These are phyloP conservation scores for Beroe ovata DNA, from an alignment of 37 sponge, comb jelly and placozoan genomes.

Conservation along the genomic window DNA sequence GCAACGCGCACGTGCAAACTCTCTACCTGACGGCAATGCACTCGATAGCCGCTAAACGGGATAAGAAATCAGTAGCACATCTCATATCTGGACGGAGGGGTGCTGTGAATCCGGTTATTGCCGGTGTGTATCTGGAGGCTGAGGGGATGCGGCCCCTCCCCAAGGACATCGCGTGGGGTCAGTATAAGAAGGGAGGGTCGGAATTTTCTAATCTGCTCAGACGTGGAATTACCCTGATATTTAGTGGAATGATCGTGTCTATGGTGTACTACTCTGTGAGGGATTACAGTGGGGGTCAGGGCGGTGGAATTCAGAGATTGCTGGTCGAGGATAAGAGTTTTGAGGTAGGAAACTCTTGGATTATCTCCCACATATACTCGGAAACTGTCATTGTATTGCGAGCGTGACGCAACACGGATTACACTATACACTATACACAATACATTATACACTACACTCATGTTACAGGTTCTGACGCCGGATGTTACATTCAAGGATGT, in stretches of 20 bases:
- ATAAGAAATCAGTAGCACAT: background rate
- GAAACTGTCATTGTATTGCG: too few species aligned
- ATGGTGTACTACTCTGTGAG: background rate
- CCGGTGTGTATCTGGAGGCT: background rate
- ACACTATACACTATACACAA: too few species aligned
- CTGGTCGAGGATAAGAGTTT: background rate
- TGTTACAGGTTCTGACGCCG: constrained; percentile 15
- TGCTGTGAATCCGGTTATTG: background rate
- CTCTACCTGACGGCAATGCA: background rate
- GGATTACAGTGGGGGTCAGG: background rate
- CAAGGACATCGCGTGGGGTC: background rate
- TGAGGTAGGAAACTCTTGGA: background rate
- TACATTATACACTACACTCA: background rate
- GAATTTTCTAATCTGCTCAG: too few species aligned
- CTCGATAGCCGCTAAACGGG: background rate
- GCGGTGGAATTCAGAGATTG: background rate
- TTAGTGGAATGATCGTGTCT: too few species aligned
- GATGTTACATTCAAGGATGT: constrained; percentile 47
- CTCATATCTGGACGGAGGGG: background rate
- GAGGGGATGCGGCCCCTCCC: background rate
- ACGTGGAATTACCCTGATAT: too few species aligned
- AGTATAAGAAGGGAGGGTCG: background rate
- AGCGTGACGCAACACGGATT: too few species aligned
- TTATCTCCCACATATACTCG: too few species aligned
- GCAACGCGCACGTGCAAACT: background rate